A percentile compares a stretch with the other conserved stretches of the same genome.
Evolutionary conservation across 2,797 vertebrate genomes (phyloP).

Genomic region (Cheirogaleus major): DNA sequence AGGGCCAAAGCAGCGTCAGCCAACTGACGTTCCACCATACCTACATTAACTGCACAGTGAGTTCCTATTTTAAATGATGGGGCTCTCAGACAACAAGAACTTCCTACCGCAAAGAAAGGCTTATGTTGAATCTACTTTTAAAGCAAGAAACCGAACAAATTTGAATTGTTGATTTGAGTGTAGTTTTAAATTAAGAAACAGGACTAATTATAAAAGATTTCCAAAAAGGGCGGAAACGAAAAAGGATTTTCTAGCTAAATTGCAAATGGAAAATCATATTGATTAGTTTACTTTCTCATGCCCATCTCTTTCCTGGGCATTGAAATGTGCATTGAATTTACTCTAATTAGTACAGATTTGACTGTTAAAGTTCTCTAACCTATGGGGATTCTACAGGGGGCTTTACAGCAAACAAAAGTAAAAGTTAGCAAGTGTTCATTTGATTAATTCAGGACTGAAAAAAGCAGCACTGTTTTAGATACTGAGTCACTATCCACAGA

Average conservation of each 20-base stretch:
- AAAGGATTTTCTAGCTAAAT: neutral
- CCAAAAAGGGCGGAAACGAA: neutral
- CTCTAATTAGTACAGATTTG: neutral
- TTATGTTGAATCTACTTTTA: neutral
- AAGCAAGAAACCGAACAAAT: neutral
- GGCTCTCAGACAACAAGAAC: neutral
- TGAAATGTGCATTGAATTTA: neutral
- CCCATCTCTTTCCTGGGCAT: neutral
- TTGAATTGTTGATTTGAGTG: neutral
- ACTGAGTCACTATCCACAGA: neutral
- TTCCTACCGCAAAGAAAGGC: neutral
- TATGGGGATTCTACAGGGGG: neutral
- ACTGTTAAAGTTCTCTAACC: neutral
- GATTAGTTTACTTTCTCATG: neutral
- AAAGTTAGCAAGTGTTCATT: neutral
- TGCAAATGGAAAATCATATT: neutral
- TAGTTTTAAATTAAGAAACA: slow-evolving; percentile 42
- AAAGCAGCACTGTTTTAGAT: neutral
- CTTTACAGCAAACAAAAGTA: neutral
- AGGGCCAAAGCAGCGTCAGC: neutral
- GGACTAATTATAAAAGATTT: neutral
- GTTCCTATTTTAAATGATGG: neutral
- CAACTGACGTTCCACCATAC: slow-evolving; percentile 24
- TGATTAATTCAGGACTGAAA: neutral
- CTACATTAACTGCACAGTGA: neutral